phyloP scores from a whole-genome alignment of 2,888 invertebrate genomes.

The Euphydryas editha region DNA sequence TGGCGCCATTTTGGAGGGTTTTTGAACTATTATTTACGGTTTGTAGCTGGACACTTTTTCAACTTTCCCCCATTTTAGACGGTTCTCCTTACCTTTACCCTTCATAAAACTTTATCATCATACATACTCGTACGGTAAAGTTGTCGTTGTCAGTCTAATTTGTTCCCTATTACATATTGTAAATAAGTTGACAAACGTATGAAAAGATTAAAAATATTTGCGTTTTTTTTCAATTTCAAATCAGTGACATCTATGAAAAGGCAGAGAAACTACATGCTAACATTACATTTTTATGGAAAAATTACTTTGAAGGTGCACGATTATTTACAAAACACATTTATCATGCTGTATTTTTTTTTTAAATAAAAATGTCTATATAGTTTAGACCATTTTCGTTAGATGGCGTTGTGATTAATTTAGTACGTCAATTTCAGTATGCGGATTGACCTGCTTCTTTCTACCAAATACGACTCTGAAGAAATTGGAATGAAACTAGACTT shows the following conservation, averaged over 20 bases:
- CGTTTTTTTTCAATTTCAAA: background rate
- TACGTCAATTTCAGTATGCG: slow-evolving; percentile 63
- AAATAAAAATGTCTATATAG: background rate
- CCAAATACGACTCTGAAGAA: slow-evolving; percentile 77
- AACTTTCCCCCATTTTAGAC: no score
- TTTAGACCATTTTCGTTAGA: background rate
- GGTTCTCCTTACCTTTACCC: no score
- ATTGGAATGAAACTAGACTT: slow-evolving; percentile 56
- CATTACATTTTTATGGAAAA: no score
- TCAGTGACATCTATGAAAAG: background rate
- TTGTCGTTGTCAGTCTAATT: no score
- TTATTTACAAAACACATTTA: background rate
- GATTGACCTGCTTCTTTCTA: slow-evolving; percentile 64
- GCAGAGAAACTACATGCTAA: background rate
- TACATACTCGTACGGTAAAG: no score
- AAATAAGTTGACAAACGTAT: no score
- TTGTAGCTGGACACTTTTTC: no score
- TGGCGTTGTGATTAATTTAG: slow-evolving; percentile 16
- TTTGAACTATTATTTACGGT: no score
- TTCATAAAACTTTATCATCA: no score
- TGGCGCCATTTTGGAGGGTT: no score
- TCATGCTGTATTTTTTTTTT: background rate
- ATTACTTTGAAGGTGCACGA: background rate
- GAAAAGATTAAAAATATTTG: no score
- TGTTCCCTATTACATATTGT: no score